phyloP scores from a whole-genome alignment of 2,888 invertebrate species.

The Sinodicranocentrus sp. region DNA sequence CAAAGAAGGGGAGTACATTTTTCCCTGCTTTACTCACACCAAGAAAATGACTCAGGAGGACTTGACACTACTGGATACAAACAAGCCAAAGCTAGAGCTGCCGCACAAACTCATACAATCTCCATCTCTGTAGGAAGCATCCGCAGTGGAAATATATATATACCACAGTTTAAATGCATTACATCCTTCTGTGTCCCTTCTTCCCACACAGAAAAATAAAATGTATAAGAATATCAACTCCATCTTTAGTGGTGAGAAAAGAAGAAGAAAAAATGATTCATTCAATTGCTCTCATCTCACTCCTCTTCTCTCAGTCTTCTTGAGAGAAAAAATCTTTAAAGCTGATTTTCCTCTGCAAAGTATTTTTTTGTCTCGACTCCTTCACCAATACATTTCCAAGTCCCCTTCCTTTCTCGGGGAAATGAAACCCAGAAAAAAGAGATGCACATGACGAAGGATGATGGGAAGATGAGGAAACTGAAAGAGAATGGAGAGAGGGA shows the following conservation, averaged over 20 bases:
- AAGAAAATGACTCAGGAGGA: constrained; percentile 42
- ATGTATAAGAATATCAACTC: background rate
- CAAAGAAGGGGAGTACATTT: constrained; percentile 17
- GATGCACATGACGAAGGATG: constrained; percentile 22
- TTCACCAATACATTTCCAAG: background rate
- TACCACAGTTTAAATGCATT: too few species aligned
- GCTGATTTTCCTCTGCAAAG: background rate
- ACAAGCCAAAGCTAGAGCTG: too few species aligned
- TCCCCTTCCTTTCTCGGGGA: constrained; percentile 30
- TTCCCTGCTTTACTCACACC: too few species aligned
- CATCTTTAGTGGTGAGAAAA: too few species aligned
- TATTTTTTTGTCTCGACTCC: background rate
- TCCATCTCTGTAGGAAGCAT: too few species aligned
- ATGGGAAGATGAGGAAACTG: constrained; percentile 13
- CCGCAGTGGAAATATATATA: too few species aligned
- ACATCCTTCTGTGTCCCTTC: too few species aligned
- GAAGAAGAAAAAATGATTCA: constrained; percentile 42
- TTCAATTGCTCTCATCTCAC: constrained; percentile 27
- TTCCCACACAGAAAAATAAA: too few species aligned
- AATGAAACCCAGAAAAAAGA: constrained; percentile 17
- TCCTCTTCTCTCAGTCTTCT: background rate
- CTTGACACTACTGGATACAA: too few species aligned
- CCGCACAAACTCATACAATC: too few species aligned
- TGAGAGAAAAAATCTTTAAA: background rate
- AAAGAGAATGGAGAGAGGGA: constrained; percentile 13